Percentiles rank a stretch among this genome's conserved stretches.
Evolutionary conservation across 2,797 vertebrate genomes (phyloP).

Genomic region (Sparidentex hasta): DNA sequence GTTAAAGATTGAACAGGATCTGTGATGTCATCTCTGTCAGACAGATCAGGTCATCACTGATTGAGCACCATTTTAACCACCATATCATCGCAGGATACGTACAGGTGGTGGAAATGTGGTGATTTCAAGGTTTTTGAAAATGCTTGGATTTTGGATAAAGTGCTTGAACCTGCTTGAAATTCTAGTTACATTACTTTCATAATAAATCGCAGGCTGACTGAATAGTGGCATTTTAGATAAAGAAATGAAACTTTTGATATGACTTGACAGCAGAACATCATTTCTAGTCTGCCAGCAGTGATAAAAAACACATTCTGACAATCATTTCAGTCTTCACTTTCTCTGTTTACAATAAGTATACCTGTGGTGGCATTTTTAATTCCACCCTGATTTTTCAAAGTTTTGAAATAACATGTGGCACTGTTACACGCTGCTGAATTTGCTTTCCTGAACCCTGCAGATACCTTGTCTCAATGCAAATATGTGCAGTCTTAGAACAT

Average conservation of each 20-base stretch:
- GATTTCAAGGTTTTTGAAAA: too few species aligned
- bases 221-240: too few species aligned
- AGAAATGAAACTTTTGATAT: too few species aligned
- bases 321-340: constrained; percentile 10
- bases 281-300: background rate
- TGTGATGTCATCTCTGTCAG: background rate
- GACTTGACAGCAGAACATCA: too few species aligned
- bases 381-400: background rate
- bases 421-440: background rate
- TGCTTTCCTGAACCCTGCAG: constrained; percentile 15
- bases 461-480: constrained; percentile 31
- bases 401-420: background rate
- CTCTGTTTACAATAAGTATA: constrained; percentile 7
- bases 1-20: background rate
- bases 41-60: background rate
- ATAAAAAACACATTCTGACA: constrained; percentile 7
- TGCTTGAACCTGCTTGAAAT: too few species aligned
- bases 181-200: too few species aligned
- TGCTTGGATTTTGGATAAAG: too few species aligned
- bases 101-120: too few species aligned
- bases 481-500: constrained; percentile 20
- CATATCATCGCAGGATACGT: too few species aligned
- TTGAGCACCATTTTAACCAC: too few species aligned
- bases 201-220: too few species aligned
- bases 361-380: background rate